A percentile compares a stretch with the other conserved stretches of the same genome.
These are phyloP conservation scores for Neopipo cinnamomea DNA, from an alignment of 2,113 vertebrate species.

Conservation along the genomic window DNA sequence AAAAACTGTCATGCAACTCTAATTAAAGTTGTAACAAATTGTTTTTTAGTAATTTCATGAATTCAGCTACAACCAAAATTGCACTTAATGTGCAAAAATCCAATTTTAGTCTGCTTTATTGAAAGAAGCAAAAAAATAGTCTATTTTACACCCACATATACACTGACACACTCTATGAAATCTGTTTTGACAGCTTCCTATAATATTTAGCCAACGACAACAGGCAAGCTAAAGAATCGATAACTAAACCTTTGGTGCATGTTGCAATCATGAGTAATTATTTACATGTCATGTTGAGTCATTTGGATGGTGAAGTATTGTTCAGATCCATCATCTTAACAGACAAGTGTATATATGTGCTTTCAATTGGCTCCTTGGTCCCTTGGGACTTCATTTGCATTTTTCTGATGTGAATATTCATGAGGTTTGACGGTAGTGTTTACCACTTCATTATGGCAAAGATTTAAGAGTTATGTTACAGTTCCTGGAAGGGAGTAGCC, in stretches of 20 bases:
- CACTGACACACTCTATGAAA: neutral
- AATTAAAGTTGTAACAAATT: conserved; percentile 44
- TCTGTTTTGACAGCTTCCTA: conserved; percentile 53
- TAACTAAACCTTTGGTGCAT: conserved; percentile 59
- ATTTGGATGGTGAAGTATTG: conserved; percentile 59
- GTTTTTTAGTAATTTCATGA: neutral
- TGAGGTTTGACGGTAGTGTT: conserved; percentile 46
- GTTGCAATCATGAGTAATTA: conserved; percentile 64
- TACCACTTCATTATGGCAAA: conserved; percentile 58
- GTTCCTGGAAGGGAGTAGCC: conserved; percentile 33
- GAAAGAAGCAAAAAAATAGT: neutral
- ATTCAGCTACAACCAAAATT: neutral
- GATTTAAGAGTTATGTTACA: conserved; percentile 36
- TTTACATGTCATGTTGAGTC: conserved; percentile 60
- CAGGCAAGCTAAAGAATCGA: conserved; percentile 50
- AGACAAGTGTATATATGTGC: conserved; percentile 30
- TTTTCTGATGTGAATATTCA: conserved; percentile 70
- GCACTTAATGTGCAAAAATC: conserved; percentile 10
- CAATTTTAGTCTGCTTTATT: neutral
- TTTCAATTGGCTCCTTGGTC: conserved; percentile 40
- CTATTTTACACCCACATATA: neutral
- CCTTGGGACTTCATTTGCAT: conserved; percentile 26
- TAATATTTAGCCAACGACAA: conserved; percentile 2
- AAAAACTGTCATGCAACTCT: neutral
- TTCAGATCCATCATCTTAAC: conserved; percentile 54